These are phyloP conservation scores for Cichladusa arquata DNA, from an alignment of 2,113 vertebrate genomes.

Conservation along the genomic window DNA sequence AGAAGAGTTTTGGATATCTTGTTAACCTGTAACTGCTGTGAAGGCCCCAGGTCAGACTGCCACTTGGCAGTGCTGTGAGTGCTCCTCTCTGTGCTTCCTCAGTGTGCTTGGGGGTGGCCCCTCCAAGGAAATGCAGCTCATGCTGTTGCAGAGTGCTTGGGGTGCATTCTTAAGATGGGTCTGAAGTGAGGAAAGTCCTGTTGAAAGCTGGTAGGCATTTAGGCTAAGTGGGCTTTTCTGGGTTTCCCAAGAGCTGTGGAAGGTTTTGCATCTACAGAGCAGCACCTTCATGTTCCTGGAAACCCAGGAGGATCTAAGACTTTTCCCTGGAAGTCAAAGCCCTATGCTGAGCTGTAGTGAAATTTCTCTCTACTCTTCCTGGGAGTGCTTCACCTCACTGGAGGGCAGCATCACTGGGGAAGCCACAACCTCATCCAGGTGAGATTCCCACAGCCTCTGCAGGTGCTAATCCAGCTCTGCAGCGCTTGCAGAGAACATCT, in stretches of 20 bases:
- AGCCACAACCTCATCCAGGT: background rate
- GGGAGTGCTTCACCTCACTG: background rate
- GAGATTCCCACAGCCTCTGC: background rate
- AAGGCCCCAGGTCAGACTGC: background rate
- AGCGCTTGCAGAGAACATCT: fast-evolving
- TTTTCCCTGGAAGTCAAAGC: background rate
- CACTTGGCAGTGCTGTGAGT: background rate
- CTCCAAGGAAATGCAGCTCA: background rate
- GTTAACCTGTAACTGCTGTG: background rate
- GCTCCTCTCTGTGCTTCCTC: background rate
- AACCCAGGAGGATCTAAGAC: background rate
- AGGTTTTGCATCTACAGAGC: background rate
- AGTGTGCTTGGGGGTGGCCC: fast-evolving
- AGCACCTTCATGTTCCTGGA: background rate
- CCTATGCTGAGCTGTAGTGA: background rate
- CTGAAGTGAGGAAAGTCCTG: background rate
- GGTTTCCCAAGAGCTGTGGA: background rate
- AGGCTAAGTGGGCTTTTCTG: background rate
- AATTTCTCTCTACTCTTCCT: background rate
- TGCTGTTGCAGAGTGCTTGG: background rate
- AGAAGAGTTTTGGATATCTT: background rate
- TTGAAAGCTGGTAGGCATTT: background rate
- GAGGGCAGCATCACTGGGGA: background rate
- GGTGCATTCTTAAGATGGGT: background rate
- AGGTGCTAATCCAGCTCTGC: background rate